Evolutionary conservation across 2,113 vertebrate genomes (phyloP), one percentile per base, ranked within the genome.

Genomic region (Hippocampus zosterae): DNA sequence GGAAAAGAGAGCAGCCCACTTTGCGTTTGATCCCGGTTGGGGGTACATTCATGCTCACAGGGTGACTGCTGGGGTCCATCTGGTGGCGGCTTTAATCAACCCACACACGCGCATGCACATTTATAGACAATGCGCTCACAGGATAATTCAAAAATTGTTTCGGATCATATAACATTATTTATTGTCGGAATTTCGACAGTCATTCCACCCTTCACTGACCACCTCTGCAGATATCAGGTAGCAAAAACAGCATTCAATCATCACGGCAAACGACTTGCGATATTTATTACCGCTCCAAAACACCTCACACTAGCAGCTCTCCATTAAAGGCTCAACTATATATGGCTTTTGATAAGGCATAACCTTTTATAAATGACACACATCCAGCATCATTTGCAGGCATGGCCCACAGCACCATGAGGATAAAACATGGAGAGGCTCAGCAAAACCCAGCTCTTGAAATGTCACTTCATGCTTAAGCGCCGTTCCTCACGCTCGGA

Each of bases 1-100:
- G 76, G 65, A 50, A 65, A 67, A 77, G 78, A 81, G 68, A 71
- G 86, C 77, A 88, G 86, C 74, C 68, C 85, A 59, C 69, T 83
- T 85, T 80, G 71, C 53, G 80, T 92, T 92, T 93, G 91, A 92
- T 92, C 90, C 80, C 71, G 74, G 91, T 90, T 61, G 88, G 88
- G 5, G 87, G 85, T 88, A 88, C 81, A 88, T 84, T 75, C 88
- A 84, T 65, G 77, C 81, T 81, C 85, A 71, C 81, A 83, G 88
- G 84, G 84, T 55, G 71, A 91, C 89, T 75, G 81, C 90, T 90
- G 89, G 78, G 90, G 87, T 91, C 91, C 92, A 93, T 93, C 91
- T 93, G 92, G 84, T 83, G 57, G 41, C 71, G 83, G 84, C 78
- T 90, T 93, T 91, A 90, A 90, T 90, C 87, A 87, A 87, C 82